Evolutionary conservation across 2,888 invertebrate genomes (phyloP), one percentile per base, ranked within the genome.

Genomic region (Eurois occulta): DNA sequence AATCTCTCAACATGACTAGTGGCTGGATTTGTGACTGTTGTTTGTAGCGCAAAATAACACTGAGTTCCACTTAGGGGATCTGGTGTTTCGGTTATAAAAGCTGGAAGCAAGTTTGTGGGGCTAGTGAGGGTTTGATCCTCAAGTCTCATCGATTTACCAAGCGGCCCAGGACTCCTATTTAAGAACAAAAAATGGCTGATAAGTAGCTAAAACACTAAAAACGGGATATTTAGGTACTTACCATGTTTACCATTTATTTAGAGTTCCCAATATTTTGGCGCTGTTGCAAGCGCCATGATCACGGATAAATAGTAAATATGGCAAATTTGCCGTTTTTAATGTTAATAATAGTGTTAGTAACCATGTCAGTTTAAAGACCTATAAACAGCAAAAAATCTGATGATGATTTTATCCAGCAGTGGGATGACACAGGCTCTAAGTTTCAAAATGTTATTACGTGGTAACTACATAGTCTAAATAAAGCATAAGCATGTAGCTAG

Each of bases 21-120:
- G 46, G 28, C 68, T 46, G 46, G 43, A 74, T 64, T 80, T 65
- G 38, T 58, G 46, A 35, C 60, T 62, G 52, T 71, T 55, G 46
- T 71, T 66, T 32, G 43, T 68, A 46, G 28, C 21, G 48, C 68
- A 72, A 81, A 81, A 72, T 77, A 75, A 72, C 77, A 77, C 24
- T 48, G 65, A 41, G 46, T 64, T 75, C 35, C 46, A 81, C 62
- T 81, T 55, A 67, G 16, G 21, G n/a, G 8, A 46, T 28, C 41
- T 48, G 32, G 24, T n/a, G 35, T 28, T 58, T 18, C 35, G 6
- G 18, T 6, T 18, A 16, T 58, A 10, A 55, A 11, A 46, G 7
- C 0, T 43, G n/a, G 38, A 43, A 13, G 18, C 18, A 52, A 35
- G 43, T 72, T 41, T 43, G n/a, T 10, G 18, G 35, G 21, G 5